Evolutionary conservation across 2,797 vertebrate species (phyloP), one percentile per base, ranked within the genome.

Genomic region (Silurus lanzhouensis): DNA sequence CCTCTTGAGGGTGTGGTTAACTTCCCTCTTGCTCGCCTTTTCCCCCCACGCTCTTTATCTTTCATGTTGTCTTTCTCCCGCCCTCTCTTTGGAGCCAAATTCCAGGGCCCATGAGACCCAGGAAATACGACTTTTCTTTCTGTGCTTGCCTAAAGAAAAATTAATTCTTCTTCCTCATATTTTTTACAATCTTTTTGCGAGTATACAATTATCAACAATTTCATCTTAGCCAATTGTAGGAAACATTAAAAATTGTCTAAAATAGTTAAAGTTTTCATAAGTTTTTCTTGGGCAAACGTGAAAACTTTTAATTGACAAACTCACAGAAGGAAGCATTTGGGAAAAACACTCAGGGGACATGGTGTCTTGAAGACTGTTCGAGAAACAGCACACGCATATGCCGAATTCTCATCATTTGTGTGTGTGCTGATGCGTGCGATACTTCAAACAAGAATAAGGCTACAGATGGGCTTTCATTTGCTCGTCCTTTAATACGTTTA

Each of bases 301-400:
- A 27, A 22, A 61, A 61, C 12, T 3, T 77, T 20, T 77, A 77
- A 60, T 17, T 17, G 46, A 5, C 13, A 61, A 61, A 9, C 27
- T 78, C 31, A 52, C 48, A n/a, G 31, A 44, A 13, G 20, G 44
- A 38, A 46, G 52, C 61, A 8, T 60, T 80, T 55, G 71, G 52
- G 46, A 80, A 25, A 78, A 64, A 38, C 76, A 78, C 82, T 63
- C 58, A 25, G 10, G 74, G 83, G 85, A 86, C 9, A 0, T 17
- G 14, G 27, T 71, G 55, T 67, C 78, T 79, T 87, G 79, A 58
- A n/a, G 8, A 84, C 64, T 8, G 1, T 46, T 79, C 61, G 0
- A 52, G 70, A 82, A 87, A 85, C 63, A 87, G n/a, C 77, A 75
- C n/a, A 61, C 66, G 75, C 55, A 70, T 17, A 80, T 9, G 46